Base-by-base conservation (phyloP, 2,797 vertebrate genomes). In the Salmo trutta region DNA sequence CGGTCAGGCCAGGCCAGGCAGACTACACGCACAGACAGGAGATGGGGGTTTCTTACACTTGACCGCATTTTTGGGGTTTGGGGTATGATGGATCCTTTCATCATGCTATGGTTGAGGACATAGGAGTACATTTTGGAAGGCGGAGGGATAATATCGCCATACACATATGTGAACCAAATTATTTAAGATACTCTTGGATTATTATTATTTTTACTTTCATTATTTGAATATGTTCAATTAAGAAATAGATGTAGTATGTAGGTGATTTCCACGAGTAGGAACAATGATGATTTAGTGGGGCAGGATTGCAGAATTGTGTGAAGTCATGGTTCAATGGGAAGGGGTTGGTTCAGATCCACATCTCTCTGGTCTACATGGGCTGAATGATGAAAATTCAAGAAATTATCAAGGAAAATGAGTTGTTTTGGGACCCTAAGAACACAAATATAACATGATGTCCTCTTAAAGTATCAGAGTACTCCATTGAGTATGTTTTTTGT, bases 361-460 rank as follows among this genome's bases (percentile, higher is more conserved):
- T 19, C 69, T 71, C 21, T 47, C 41, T 47, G 41, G 2, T 12
- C 41, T 47, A 12, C 41, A 14, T 14, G 66, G 31, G 47, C 64
- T n/a, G 21, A 29, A 73, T 83, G 82, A 83, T 81, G 82, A 47
- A 75, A 83, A 77, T 31, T 7, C 59, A 59, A 53, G 82, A 33
- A 76, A 83, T 67, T 59, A 33, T 66, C 17, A 70, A 41, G 21
- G 64, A 36, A 52, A n/a, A 29, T 16, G 19, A 56, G 66, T 14
- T 29, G 1, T 52, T 36, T 66, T 19, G 75, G 65, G 62, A 31
- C 76, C 3, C 75, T 21, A 52, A 74, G 73, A 78, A 77, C 68
- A 79, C 79, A 80, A 75, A 54, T 64, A 75, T 77, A 78, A 69
- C 64, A 54, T 36, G 4, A 54, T 64, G 59, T 56, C 41, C 41